Evolutionary conservation across 2,113 vertebrate genomes (phyloP), one percentile per base, ranked within the genome.

Genomic region (Tichodroma muraria): DNA sequence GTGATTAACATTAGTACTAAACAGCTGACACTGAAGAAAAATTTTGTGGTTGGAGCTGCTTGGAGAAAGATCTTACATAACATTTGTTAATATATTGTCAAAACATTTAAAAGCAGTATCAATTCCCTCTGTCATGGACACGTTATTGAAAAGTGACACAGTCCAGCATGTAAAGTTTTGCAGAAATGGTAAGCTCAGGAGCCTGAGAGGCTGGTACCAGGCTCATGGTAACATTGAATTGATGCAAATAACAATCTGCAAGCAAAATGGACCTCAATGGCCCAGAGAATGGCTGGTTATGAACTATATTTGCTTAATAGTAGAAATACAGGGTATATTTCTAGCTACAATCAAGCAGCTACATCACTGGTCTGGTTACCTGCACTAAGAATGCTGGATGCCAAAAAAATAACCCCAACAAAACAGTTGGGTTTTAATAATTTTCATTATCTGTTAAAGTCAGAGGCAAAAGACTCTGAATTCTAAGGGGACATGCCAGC

Each of bases 61-160:
- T 85, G 61, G 54, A 88, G 57, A 71, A 89, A 68, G 49, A 28
- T 54, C 8, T 53, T 37, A 27, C 27, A 42, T n/a, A 35, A 18
- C 44, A 37, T 53, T 15, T 82, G 17, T 71, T 90, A 24, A n/a
- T 78, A 23, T 60, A 17, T 64, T 49, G n/a, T 84, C 14, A 80
- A 44, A 78, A 52, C 17, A n/a, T 56, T 75, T 84, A 44, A 85
- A 94, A 64, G 24, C 22, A 64, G 20, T 70, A 40, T 53, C 19
- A 72, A 3, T 84, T 80, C 33, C 8, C 30, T 88, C 17, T 71
- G 35, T 73, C 38, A 28, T 19, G 21, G 42, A 33, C 53, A 40
- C 0, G 0, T 66, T 80, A 25, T 18, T 59, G 50, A 65, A 63
- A 37, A 77, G 28, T 50, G 47, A 12, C 25, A 40, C 2, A 2